Base-by-base conservation (phyloP, 2,888 invertebrate genomes). In the Tetramorium bicarinatum region DNA sequence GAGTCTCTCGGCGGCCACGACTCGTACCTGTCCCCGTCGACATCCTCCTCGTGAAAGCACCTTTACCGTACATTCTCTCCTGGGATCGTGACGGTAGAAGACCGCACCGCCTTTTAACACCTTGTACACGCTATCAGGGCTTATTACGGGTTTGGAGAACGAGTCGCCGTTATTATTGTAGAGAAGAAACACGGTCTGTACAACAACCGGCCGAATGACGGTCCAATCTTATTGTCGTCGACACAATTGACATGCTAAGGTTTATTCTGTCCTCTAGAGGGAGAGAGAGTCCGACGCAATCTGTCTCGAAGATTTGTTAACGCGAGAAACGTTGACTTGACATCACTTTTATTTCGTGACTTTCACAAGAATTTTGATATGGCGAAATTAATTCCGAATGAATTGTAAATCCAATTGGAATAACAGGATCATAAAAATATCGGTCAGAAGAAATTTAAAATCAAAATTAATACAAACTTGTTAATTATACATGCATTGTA, bases 71-170 rank as follows among this genome's bases (percentile, higher is more conserved):
- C 90, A 76, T 88, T 89, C 89, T 88, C 87, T 87, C 74, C 75
- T 38, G 83, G 76, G 83, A 88, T 85, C 84, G 83, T 82, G 82
- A 62, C 86, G 87, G 72, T 82, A 83, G 75, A 82, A 56, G 83
- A 85, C 72, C 83, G 69, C 75, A 67, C 81, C 84, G 87, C 64
- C 84, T 87, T 89, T 88, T 83, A 71, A 66, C 88, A 80, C 84
- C 77, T 85, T 69, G 61, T 74, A 87, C 85, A 75, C 85, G 89
- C 89, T 82, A 83, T 89, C 87, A 87, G 89, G 86, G 82, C 90
- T 88, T 90, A 89, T 91, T 91, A 89, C 91, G 87, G 92, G 89
- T 91, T 92, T 90, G 84, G 89, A 85, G 84, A 91, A 92, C 92
- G 87, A 88, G 88, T 89, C 87, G 86, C 86, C 84, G 87, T 86